These are phyloP conservation scores for Adelges cooleyi DNA, from an alignment of 1,140 invertebrate species.

Conservation along the genomic window DNA sequence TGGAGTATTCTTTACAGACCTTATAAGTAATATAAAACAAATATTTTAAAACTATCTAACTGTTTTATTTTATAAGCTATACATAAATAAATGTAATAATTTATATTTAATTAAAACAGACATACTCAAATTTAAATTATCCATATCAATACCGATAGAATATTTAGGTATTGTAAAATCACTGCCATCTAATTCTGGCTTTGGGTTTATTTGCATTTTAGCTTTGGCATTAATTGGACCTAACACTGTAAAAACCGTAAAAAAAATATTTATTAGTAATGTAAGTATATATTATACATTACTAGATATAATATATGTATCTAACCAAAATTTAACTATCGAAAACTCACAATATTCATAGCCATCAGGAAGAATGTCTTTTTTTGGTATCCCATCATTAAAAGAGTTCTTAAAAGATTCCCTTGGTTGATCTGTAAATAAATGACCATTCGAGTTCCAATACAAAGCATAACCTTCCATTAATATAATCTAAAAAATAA, in stretches of 20 bases:
- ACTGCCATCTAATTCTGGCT: constrained; percentile 65
- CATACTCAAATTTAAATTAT: constrained; percentile 15
- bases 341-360: constrained; percentile 64
- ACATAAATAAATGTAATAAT: neutral
- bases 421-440: constrained; percentile 45
- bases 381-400: constrained; percentile 57
- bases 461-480: constrained; percentile 81
- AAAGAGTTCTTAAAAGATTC: constrained; percentile 44
- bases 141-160: constrained; percentile 38
- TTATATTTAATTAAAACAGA: no score
- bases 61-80: no score
- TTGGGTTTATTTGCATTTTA: constrained; percentile 80
- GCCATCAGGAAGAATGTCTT: constrained; percentile 46
- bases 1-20: no score
- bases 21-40: no score
- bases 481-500: constrained; percentile 54
- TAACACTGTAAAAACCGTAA: constrained; percentile 46
- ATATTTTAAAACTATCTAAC: no score
- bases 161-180: constrained; percentile 75
- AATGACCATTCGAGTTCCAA: constrained; percentile 63
- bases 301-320: neutral
- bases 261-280: constrained; percentile 50
- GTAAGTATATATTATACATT: no score
- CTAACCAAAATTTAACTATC: neutral
- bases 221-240: constrained; percentile 84